Evolutionary conservation across 2,888 invertebrate species (phyloP).

Genomic region (Drosophila peninsularis): DNA sequence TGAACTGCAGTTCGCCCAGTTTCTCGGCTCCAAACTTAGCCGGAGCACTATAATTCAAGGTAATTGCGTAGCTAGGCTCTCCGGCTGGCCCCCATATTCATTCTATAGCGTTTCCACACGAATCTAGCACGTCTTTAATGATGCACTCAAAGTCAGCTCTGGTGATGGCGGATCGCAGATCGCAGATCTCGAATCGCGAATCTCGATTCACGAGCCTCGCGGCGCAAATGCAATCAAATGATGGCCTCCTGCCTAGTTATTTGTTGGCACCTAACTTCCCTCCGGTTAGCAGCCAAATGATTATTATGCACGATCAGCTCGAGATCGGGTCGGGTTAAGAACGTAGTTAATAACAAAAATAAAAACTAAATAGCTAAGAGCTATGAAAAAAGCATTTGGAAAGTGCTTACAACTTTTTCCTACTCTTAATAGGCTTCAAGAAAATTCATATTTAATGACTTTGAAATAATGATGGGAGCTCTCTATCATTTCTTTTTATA

Average conservation of each 20-base stretch:
- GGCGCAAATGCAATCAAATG: slow-evolving; percentile 55
- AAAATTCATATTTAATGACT: slow-evolving; percentile 11
- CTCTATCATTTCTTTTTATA: neutral
- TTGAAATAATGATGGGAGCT: slow-evolving; percentile 4
- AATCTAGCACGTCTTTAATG: slow-evolving; percentile 77
- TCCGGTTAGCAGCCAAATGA: slow-evolving; percentile 62
- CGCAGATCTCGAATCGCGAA: slow-evolving; percentile 9
- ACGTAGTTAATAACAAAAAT: slow-evolving; percentile 46
- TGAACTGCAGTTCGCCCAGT: slow-evolving; percentile 43
- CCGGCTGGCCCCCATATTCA: slow-evolving; percentile 7
- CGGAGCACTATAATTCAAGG: slow-evolving; percentile 70
- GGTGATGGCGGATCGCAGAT: slow-evolving; percentile 11
- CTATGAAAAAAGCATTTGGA: slow-evolving; percentile 6
- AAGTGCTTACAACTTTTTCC: slow-evolving; percentile 20
- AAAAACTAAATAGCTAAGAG: slow-evolving; percentile 12
- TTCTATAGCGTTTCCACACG: slow-evolving; percentile 25
- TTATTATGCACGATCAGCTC: slow-evolving; percentile 52
- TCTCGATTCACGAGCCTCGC: slow-evolving; percentile 17
- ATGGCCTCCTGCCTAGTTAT: slow-evolving; percentile 62
- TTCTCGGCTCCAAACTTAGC: slow-evolving; percentile 48
- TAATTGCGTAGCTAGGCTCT: slow-evolving; percentile 50
- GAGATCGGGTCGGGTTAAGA: slow-evolving; percentile 36
- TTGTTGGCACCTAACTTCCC: slow-evolving; percentile 76
- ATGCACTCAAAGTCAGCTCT: slow-evolving; percentile 67
- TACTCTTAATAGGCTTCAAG: neutral